Conservation (phyloP, 2,888 invertebrate species). For the Lysandra bellargus region DNA sequence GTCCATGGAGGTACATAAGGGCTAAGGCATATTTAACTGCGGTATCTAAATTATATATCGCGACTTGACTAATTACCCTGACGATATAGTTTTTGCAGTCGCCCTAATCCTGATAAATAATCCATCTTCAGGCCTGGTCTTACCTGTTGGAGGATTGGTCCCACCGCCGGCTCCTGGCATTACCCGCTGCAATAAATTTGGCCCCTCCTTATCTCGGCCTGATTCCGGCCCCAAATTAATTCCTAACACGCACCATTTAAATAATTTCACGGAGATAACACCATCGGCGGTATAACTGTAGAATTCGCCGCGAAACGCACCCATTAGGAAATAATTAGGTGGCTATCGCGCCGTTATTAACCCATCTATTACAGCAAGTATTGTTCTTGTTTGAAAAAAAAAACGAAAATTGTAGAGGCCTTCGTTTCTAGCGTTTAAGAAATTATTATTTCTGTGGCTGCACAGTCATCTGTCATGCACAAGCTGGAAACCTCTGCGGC, state of each 20-base stretch:
- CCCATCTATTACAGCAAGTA: background rate
- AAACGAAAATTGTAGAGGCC: background rate
- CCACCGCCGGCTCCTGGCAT: background rate
- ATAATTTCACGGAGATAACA: slow-evolving; percentile 12
- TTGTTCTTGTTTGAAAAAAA: background rate
- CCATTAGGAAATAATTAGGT: slow-evolving; percentile 14
- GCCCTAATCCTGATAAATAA: background rate
- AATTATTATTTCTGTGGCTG: too few relatives aligned
- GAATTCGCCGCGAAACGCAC: background rate
- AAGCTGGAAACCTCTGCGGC: too few relatives aligned
- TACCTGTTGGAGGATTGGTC: background rate
- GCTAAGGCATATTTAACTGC: too few relatives aligned
- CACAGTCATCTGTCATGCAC: too few relatives aligned
- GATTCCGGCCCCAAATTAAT: slow-evolving; percentile 9
- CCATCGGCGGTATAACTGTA: background rate
- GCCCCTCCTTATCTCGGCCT: slow-evolving; percentile 10
- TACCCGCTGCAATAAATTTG: slow-evolving; percentile 14
- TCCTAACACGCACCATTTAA: slow-evolving; percentile 15
- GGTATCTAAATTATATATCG: too few relatives aligned
- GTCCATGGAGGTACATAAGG: too few relatives aligned
- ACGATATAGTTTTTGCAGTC: too few relatives aligned
- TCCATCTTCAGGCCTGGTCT: background rate
- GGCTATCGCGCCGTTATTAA: background rate
- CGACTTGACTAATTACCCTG: too few relatives aligned
- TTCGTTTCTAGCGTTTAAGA: background rate